Base-by-base conservation (phyloP, 2,113 vertebrate species). In the Serilophus lunatus region DNA sequence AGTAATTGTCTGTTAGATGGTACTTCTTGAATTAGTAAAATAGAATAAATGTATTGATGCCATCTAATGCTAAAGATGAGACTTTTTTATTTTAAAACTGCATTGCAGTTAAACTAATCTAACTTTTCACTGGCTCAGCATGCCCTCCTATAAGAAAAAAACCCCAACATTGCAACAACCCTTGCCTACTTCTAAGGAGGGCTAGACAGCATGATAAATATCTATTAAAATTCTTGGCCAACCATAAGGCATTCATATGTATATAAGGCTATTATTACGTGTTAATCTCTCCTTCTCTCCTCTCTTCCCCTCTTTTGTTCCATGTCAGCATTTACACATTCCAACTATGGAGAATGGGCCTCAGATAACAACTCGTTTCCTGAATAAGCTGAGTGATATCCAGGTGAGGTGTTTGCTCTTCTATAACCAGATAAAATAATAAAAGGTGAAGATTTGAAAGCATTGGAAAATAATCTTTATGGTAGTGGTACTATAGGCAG, bases 331-430 rank as follows among this genome's bases (percentile, higher is more conserved):
- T 75, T 92, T 99, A 75, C 95, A 98, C 23, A 97, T 99, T 76
- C 98, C 98, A 57, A 98, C 97, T 20, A 98, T 98, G 97, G 98
- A 98, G 35, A 97, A 98, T 33, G 97, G 97, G 60, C 96, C 98
- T 40, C 96, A 97, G 86, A 35, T 99, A 90, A 93, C 98, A 35
- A 97, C 97, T 12, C 98, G 98, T 47, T 94, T 99, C 77, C 93
- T 98, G 71, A 97, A 98, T 33, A 98, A 98, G 54, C 91, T 99
- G 44, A 97, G 42, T n/a, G 98, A 99, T 83, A 98, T 98, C 88
- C 98, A 99, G 97, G 98, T 99, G 95, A 97, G 96, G 6, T 24
- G 13, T 53, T 93, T 63, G 12, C 35, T 86, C 35, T 59, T 72
- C 54, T 70, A 22, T 74, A 54, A 92, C 10, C 18, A 68, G 33